Base-by-base conservation (phyloP, 2,888 invertebrate species). In the Galeruca laticollis region DNA sequence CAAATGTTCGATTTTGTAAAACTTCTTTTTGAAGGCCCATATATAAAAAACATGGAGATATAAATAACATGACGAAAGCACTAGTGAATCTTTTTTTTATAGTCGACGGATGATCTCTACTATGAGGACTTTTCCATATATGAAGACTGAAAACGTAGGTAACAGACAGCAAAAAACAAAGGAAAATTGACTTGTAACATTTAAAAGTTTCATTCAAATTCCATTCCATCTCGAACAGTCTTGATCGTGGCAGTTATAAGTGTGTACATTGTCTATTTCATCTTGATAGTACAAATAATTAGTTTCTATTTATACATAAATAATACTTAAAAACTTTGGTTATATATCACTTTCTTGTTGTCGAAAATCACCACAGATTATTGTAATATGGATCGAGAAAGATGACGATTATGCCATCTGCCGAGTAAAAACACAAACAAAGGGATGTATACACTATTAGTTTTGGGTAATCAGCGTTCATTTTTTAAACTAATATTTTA, bases 41-140 rank as follows among this genome's bases (percentile, higher is more conserved):
- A 82, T 93, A 92, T 60, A 95, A 88, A 81, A 94, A 91, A 70
- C 92, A 86, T 60, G 96, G 95, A 13, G 95, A 92, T 64, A 96
- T 82, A 63, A 95, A 83, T 88, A 94, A 92, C 87, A 96, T 94
- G 73, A 93, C 87, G 75, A 91, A 90, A 10, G 95, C 95, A 85
- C 97, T 96, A 76, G 94, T 88, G 84, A 97, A 97, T 82, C 97
- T 89, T 82, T 90, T 90, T 84, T 95, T 96, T 76, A 97, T 94
- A 5, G 94, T 95, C 9, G 92, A 89, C 13, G 97, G 96, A 86
- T 97, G 95, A 83, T 96, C 93, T 81, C 97, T 93, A 88, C 89
- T 89, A 79, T 92, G 88, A 80, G 91, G 90, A 69, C 91, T 90
- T 79, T 90, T 92, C 95, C 96, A 96, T 63, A 97, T 89, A 85